Evolutionary conservation across 2,113 vertebrate species (phyloP).

Genomic region (Anhinga rufa): DNA sequence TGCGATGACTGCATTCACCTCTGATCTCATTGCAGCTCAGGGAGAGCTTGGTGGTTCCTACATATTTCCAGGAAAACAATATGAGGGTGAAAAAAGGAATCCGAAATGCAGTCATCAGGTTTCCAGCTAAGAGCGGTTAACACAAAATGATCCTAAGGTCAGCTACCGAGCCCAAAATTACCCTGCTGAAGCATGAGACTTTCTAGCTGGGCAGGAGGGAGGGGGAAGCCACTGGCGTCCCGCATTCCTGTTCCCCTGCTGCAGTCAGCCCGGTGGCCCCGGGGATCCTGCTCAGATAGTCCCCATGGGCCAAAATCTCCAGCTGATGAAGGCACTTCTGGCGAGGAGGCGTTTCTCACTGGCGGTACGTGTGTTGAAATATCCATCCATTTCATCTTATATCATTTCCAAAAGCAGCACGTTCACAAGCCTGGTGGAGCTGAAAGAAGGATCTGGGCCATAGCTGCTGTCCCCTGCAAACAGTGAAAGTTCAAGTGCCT

Average conservation of each 20-base stretch:
- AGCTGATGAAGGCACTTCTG: neutral
- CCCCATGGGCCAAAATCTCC: neutral
- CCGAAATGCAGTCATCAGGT: neutral
- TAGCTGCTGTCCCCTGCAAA: neutral
- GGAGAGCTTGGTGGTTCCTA: neutral
- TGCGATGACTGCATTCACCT: rapidly evolving
- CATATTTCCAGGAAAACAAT: neutral
- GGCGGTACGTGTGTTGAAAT: neutral
- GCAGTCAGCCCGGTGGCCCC: rapidly evolving
- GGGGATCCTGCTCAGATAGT: neutral
- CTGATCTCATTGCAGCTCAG: neutral
- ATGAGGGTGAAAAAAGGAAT: neutral
- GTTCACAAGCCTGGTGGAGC: neutral
- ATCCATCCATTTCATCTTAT: neutral
- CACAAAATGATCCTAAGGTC: neutral
- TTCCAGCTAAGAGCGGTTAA: neutral
- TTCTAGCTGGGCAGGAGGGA: neutral
- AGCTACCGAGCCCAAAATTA: neutral
- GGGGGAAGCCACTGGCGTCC: neutral
- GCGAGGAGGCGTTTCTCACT: neutral
- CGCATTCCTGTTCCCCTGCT: rapidly evolving
- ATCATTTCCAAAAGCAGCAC: neutral
- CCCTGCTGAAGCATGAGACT: neutral
- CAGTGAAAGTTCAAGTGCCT: neutral
- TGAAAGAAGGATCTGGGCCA: neutral